Base-by-base conservation (phyloP, 2,888 invertebrate genomes). In the Acleris literana region DNA sequence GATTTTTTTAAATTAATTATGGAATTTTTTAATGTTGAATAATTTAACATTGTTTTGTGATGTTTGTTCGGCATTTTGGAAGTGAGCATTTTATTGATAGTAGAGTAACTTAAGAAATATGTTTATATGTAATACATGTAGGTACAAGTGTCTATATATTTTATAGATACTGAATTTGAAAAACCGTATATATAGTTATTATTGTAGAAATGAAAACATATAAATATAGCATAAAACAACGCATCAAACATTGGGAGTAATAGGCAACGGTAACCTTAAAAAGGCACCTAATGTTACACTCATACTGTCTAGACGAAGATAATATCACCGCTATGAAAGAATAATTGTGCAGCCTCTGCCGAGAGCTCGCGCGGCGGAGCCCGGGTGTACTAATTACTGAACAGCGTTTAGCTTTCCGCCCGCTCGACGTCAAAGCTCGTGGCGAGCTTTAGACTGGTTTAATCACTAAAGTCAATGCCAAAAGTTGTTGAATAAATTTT, bases 381-480 rank as follows among this genome's bases (percentile, higher is more conserved):
- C 46, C 46, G 6, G 17, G n/a, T n/a, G 5, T 13, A n/a, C 53
- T 64, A 53, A 59, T 64, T 53, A 62, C 20, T 25, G 29, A 49
- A 55, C 55, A 54, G n/a, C 48, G 62, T 29, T 54, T 55, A 33
- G 48, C 48, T 55, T 49, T 62, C 53, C 55, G 46, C 48, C 46
- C 18, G 29, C 13, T 17, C 25, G 2, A 5, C 29, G 25, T 57
- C 17, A 57, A 46, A 25, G 46, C 46, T 57, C 22, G 25, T 46
- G 25, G 7, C n/a, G 9, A 25, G 46, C 6, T 48, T 29, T 49
- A 6, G 13, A 20, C 18, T 17, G 22, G 39, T 6, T 25, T 39
- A 39, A 39, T 20, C 54, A n/a, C 54, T 6, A 11, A 25, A 9
- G 54, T 13, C 33, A 39, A 54, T 39, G 54, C 17, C 33, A 54